Base-by-base conservation (phyloP, 2,888 invertebrate genomes). In the Stenotaenia linearis region DNA sequence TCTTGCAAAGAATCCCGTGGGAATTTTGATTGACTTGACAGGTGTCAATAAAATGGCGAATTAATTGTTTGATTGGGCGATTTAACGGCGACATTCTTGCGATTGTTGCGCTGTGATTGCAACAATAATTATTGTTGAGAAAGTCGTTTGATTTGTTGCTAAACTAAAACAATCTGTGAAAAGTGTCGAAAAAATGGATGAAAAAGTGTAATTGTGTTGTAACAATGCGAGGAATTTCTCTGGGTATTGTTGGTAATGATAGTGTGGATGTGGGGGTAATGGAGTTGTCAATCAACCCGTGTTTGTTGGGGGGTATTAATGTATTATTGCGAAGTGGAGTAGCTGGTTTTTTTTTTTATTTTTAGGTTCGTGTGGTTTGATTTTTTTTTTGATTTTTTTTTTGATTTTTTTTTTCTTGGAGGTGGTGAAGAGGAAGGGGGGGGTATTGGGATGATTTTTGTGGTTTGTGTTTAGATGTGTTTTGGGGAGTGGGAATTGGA, bases 11-110 rank as follows among this genome's bases (percentile, higher is more conserved):
- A 25, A 61, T 61, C 61, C 61, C 61, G 61, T 61, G 61, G 61
- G 61, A 61, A 61, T 61, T 61, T 25, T 61, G 61, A 61, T 61
- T 61, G 61, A 61, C 61, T 61, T 61, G 61, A 61, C 61, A 61
- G 61, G 61, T 61, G 61, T 61, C 61, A 61, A 61, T 61, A 61
- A 61, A 61, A 25, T 25, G 23, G 61, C n/a, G 25, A 61, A 61
- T 61, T 61, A 61, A 61, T 61, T 25, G 61, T 61, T 61, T 61
- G 56, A 21, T 56, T 21, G 56, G 56, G 56, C 45, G 18, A 45
- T 45, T 18, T 45, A 45, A 45, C 12, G 45, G 45, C 28, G 61
- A 61, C 61, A 61, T 61, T 61, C 61, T 61, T 25, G 28, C 25
- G 61, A 61, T 61, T 61, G 61, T 61, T 61, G 28, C 25, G 28